Base-by-base conservation (phyloP, 2,113 vertebrate species). In the Boulengeromyrus knoepffleri region DNA sequence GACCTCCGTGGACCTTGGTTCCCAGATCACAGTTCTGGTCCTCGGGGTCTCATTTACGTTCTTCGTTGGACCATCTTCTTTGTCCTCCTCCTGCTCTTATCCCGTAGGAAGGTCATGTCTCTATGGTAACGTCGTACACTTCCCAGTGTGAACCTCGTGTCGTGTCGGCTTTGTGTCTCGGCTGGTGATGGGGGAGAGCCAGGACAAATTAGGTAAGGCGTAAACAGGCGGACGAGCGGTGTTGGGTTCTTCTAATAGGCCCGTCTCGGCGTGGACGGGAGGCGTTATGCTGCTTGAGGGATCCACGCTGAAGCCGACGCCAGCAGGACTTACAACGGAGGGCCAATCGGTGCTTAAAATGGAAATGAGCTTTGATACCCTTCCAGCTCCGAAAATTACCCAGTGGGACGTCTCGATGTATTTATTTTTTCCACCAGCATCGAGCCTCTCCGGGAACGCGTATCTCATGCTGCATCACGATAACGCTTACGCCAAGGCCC, bases 11-110 rank as follows among this genome's bases (percentile, higher is more conserved):
- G 49, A 27, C 50, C 49, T 87, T 13, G 85, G 88, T 84, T 88
- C 83, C 89, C 88, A 88, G 94, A 94, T 94, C 91, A 91, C 89
- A 92, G 90, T 90, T 89, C 90, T 19, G 31, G 91, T 93, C 74
- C 92, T 95, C 92, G 92, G 90, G 92, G 91, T 93, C 93, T 94
- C 91, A 92, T 94, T 94, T 94, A 91, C 88, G 52, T 56, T 31
- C 66, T 89, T 92, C 91, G 93, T 93, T 93, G 90, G 92, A 91
- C 91, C 92, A 87, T 91, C 89, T 88, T 46, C 53, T 90, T 58
- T 19, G 24, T 39, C 10, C 42, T 36, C 17, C 5, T 77, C 21
- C 47, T 8, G 50, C 56, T 45, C 15, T 62, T 52, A 49, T 80
- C 15, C 74, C n/a, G 5, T 49, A 24, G 87, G 3, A 50, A 15